phyloP scores from a whole-genome alignment of 2,888 invertebrate genomes.

The Coelinius sp. region DNA sequence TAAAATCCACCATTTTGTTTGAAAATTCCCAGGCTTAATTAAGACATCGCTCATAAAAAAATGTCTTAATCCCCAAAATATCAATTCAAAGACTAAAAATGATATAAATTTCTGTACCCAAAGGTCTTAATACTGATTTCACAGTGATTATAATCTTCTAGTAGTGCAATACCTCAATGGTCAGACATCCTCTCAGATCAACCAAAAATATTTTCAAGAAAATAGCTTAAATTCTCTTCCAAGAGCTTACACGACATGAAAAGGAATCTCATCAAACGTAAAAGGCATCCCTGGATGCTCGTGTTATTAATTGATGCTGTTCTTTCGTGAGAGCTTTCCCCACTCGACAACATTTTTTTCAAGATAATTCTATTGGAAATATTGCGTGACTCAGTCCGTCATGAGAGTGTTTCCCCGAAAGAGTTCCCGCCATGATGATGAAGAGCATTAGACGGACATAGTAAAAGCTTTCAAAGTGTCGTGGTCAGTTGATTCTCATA shows the following conservation, averaged over 20 bases:
- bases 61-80: no score
- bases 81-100: no score
- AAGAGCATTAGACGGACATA: not conserved
- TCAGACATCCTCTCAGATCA: not conserved
- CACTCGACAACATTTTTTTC: not conserved
- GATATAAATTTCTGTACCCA: no score
- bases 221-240: no score
- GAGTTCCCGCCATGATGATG: not conserved
- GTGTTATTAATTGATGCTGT: not conserved
- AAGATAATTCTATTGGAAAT: not conserved
- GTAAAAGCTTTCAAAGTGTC: slow-evolving; percentile 28
- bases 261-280: not conserved
- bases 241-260: not conserved
- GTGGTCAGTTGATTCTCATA: not conserved
- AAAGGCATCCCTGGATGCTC: not conserved
- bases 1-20: no score
- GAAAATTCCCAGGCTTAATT: no score
- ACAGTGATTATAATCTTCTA: no score
- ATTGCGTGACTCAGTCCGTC: not conserved
- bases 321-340: not conserved
- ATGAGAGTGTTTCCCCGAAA: not conserved
- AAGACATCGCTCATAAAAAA: no score
- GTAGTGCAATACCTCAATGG: not conserved
- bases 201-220: not conserved
- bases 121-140: no score